Evolutionary conservation across 2,113 vertebrate genomes (phyloP).

Genomic region (Melanotaenia duboulayi): DNA sequence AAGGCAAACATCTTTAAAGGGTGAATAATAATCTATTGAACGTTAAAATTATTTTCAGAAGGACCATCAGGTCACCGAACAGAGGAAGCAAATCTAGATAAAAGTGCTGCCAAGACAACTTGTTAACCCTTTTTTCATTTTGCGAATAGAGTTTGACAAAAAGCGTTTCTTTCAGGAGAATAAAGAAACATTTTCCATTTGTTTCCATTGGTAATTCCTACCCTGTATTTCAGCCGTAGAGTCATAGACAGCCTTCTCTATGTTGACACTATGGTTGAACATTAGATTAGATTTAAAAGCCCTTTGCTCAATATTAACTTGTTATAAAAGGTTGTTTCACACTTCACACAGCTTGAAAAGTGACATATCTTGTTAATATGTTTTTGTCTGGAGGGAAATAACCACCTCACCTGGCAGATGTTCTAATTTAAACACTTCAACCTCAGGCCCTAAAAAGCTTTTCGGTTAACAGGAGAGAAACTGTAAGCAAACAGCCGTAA

Average conservation of each 20-base stretch:
- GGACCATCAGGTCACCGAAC: neutral
- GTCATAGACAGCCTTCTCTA: neutral
- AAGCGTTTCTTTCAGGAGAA: too few species aligned
- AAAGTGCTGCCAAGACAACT: too few species aligned
- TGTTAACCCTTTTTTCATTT: too few species aligned
- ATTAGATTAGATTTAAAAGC: constrained; percentile 19
- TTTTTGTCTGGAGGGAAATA: constrained; percentile 60
- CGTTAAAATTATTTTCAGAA: neutral
- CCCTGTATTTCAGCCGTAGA: neutral
- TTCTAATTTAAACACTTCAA: constrained; percentile 55
- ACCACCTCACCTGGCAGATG: constrained; percentile 44
- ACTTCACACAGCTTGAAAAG: constrained; percentile 4
- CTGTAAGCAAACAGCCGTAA: constrained; percentile 54
- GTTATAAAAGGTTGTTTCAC: constrained; percentile 26
- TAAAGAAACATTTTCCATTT: too few species aligned
- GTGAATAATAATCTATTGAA: too few species aligned
- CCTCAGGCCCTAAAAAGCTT: constrained; percentile 46
- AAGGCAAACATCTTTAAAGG: too few species aligned
- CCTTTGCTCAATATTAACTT: constrained; percentile 32
- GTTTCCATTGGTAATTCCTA: neutral
- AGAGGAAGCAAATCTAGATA: too few species aligned
- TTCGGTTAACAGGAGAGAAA: constrained; percentile 51
- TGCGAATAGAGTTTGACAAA: too few species aligned
- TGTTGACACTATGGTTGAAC: constrained; percentile 13
- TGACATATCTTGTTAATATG: constrained; percentile 52